Evolutionary conservation across 2,113 vertebrate species (phyloP).

Genomic region (Ictalurus punctatus): DNA sequence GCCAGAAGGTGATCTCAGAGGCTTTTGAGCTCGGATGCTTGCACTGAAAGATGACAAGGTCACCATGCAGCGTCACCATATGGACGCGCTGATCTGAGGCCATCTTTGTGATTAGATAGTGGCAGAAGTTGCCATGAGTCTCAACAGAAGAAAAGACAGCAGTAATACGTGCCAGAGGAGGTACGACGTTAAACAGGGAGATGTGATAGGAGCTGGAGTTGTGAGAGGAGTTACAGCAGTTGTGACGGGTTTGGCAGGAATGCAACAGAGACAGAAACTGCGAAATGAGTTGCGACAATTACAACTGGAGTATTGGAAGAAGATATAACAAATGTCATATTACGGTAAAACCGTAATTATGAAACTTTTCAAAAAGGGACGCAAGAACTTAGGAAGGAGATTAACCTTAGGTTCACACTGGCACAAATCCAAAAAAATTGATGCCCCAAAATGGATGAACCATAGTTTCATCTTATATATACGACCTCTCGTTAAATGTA

Average conservation of each 20-base stretch:
- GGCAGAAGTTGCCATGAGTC: background rate
- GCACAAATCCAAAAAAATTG: background rate
- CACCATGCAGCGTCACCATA: slow-evolving; percentile 75
- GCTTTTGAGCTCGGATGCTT: slow-evolving; percentile 50
- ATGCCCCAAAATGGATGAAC: background rate
- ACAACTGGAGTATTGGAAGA: background rate
- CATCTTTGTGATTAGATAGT: slow-evolving; percentile 10
- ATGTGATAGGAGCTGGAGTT: background rate
- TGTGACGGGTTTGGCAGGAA: background rate
- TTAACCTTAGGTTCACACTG: background rate
- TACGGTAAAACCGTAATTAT: background rate
- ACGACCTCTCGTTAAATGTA: background rate
- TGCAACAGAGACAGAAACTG: background rate
- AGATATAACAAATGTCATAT: background rate
- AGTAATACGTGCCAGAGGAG: background rate
- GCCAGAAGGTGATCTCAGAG: slow-evolving; percentile 66
- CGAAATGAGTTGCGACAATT: background rate
- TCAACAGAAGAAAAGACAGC: background rate
- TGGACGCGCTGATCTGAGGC: background rate
- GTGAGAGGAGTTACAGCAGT: background rate
- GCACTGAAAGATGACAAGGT: slow-evolving; percentile 77
- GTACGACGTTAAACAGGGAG: background rate
- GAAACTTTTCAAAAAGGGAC: too few species aligned
- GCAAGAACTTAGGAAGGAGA: background rate
- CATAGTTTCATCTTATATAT: background rate